Conservation (phyloP, 2,113 vertebrate genomes). For the Macquaria australasica region DNA sequence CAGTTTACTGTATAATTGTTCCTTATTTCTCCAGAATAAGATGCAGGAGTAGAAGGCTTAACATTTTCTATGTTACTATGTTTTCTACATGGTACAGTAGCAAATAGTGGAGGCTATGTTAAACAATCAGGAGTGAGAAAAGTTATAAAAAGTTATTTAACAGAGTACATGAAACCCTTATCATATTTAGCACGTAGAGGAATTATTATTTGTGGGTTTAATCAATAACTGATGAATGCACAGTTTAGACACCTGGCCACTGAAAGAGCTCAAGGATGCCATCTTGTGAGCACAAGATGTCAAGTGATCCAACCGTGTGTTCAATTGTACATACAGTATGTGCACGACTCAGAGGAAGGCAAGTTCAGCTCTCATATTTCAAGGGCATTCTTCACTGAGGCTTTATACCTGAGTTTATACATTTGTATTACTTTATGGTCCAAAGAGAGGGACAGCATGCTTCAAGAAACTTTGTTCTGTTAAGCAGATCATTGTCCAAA, state of each 20-base stretch:
- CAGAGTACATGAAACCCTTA: not conserved
- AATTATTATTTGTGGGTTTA: not conserved
- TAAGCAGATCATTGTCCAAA: not conserved
- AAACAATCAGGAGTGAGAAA: not conserved
- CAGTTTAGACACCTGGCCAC: not conserved
- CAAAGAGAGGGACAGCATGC: not conserved
- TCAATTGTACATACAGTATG: not conserved
- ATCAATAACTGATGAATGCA: no score
- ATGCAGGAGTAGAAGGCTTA: not conserved
- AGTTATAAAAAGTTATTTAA: not conserved
- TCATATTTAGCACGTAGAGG: not conserved
- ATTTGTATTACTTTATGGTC: not conserved
- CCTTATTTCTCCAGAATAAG: not conserved
- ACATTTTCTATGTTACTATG: not conserved
- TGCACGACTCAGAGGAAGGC: not conserved
- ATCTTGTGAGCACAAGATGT: conserved; percentile 18
- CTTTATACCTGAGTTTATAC: not conserved
- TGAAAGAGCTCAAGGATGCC: conserved; percentile 17
- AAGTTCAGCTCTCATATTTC: not conserved
- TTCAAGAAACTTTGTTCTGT: not conserved
- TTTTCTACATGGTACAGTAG: not conserved
- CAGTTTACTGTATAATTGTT: not conserved
- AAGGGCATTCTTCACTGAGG: not conserved
- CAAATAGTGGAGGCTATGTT: not conserved
- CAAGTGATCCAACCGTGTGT: not conserved